These are phyloP conservation scores for Hozukius guyotensis DNA, from an alignment of 2,797 vertebrate genomes.

Conservation along the genomic window DNA sequence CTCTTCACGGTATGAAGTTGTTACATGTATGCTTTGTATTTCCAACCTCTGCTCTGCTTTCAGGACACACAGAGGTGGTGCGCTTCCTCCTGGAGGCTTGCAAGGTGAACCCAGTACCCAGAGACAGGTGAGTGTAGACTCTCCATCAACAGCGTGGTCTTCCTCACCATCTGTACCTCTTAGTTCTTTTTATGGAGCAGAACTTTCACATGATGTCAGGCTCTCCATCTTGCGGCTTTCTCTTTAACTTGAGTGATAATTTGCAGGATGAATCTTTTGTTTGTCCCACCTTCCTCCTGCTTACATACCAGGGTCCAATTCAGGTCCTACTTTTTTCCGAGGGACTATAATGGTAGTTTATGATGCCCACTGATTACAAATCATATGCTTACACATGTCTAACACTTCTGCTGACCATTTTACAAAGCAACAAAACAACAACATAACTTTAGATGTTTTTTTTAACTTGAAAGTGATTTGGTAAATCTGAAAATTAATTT, in stretches of 20 bases:
- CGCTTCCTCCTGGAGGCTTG: constrained; percentile 96
- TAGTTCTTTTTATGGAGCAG: neutral
- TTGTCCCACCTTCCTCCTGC: neutral
- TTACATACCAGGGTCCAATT: neutral
- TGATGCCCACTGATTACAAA: neutral
- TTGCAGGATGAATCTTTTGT: neutral
- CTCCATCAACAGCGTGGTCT: neutral
- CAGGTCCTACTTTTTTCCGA: neutral
- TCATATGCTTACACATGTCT: too few relatives aligned
- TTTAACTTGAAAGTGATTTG: neutral
- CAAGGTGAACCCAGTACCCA: constrained; percentile 95
- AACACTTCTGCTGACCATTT: neutral
- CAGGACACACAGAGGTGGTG: constrained; percentile 94
- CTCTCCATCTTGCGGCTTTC: neutral
- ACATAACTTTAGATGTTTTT: neutral
- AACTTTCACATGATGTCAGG: neutral
- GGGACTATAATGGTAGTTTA: neutral
- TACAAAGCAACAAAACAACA: too few relatives aligned
- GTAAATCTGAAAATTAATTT: neutral
- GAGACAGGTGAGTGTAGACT: constrained; percentile 86
- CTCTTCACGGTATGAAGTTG: neutral
- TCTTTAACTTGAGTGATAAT: neutral
- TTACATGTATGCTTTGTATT: neutral
- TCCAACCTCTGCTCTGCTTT: neutral
- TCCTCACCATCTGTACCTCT: neutral